Base-by-base conservation (phyloP, 64 coral and sea anemone genomes). In the Dendronephthya gigantea region DNA sequence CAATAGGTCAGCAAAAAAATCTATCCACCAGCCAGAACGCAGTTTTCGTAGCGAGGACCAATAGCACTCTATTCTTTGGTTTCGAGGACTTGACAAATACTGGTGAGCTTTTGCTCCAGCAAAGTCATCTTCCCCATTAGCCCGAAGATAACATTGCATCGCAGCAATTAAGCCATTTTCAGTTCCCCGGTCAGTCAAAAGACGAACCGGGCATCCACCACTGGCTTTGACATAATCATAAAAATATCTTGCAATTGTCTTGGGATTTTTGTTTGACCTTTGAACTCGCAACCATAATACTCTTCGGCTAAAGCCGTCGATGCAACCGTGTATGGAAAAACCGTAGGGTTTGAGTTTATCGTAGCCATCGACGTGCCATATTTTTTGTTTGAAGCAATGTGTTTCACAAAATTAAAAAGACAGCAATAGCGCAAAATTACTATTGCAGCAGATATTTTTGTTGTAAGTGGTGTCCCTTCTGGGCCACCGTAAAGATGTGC, bases 401-500 rank as follows among this genome's bases (percentile, higher is more conserved):
- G 23, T 19, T n/a, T 6, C 51, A n/a, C 23, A 58, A 58, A 58
- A 58, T 58, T 58, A 6, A 58, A 58, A 58, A 15, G 23, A 58
- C 6, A 16, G 23, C 51, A 15, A 11, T n/a, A 58, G 51, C 51
- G 22, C 15, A 58, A 58, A 19, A 58, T 2, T n/a, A 58, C 3
- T 6, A 3, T 58, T 58, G 51, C 22, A 58, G 14, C 51, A 58
- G 6, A 6, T 58, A 58, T 58, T 58, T 58, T 58, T 58, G 51
- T 58, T 58, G 14, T 11, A 58, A 19, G 23, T 4, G 3, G 51
- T 58, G 51, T 58, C 51, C 51, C 51, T 15, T 58, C 51, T 58
- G 51, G 51, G 51, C 51, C 51, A 58, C 69, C 84, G 47, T 37
- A 91, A n/a, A n/a, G n/a, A n/a, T n/a, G n/a, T n/a, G n/a, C n/a